Evolutionary conservation across 37 sponge, comb jelly and placozoan species (phyloP), one percentile per base, ranked within the genome.

Genomic region (Eunapius fragilis): DNA sequence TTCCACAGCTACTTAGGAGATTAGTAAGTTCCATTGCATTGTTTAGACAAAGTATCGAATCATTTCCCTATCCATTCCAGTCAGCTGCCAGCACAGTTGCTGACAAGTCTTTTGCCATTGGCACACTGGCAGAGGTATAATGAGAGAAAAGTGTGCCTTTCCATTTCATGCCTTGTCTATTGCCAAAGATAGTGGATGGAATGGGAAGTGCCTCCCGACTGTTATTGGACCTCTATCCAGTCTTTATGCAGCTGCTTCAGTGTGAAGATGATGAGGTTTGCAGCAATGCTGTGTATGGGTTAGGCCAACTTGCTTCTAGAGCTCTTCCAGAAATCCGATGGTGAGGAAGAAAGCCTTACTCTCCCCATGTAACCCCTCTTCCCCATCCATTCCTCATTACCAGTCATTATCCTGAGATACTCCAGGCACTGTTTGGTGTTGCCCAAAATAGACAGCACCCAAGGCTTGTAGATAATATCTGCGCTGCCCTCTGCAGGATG

Each of bases 401-500:
- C 71, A 96, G 96, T 24, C 82, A 93, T 4, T 97, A 95, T 67
- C 87, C 77, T 11, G 72, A 69, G 3, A 86, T 95, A 14, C 88
- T 97, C 0, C 94, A 89, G 67, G 58, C 80, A 26, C 79, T 97
- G 73, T 95, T 95, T 36, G 31, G 72, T 13, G 36, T 91, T 19
- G 87, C 86, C 67, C 83, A 84, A 30, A 75, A 80, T 0, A 30
- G 67, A 31, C 75, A 35, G 27, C 67, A 85, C 48, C 72, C 68
- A 6, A 67, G 92, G n/a, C 48, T 90, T 23, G 58, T 95, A 34
- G 98, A 97, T 85, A 97, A 97, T 80, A 80, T 93, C 9, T 78
- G 85, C 71, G 98, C 89, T 0, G 95, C 95, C 14, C 83, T 97
- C 25, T 88, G 90, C 67, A 85, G 98, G 24, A 95, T 97, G 95